These are phyloP conservation scores for Parazoanthus atlanticus DNA, from an alignment of 92 coral and sea anemone genomes.

Conservation along the genomic window DNA sequence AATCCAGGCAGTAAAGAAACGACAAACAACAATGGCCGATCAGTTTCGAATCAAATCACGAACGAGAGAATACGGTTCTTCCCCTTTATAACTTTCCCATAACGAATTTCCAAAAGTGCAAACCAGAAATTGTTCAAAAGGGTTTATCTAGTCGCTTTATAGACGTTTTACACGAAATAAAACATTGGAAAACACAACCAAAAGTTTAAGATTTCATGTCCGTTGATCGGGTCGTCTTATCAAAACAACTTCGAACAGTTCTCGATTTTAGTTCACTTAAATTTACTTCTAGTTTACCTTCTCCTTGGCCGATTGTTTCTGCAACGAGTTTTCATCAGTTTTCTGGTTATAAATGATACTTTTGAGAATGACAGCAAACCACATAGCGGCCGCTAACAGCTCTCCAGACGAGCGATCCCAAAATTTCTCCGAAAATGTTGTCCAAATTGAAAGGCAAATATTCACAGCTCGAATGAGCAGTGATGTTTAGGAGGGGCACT, in stretches of 20 bases:
- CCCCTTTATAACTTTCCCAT: background rate
- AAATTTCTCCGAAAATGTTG: slow-evolving; percentile 3
- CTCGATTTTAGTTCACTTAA: slow-evolving; percentile 6
- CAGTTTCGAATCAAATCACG: slow-evolving; percentile 33
- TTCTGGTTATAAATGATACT: slow-evolving; percentile 29
- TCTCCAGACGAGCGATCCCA: background rate
- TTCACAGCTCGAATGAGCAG: slow-evolving; percentile 41
- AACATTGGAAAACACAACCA: background rate
- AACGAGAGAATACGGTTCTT: background rate
- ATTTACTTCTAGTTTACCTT: slow-evolving; percentile 54
- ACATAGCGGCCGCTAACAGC: slow-evolving; percentile 41
- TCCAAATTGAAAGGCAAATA: slow-evolving; percentile 46
- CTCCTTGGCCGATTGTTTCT: slow-evolving; percentile 73
- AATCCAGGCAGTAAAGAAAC: slow-evolving; percentile 58
- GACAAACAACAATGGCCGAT: slow-evolving; percentile 52
- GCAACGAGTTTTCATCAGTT: slow-evolving; percentile 91
- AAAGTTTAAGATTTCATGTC: slow-evolving; percentile 17
- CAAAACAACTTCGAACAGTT: slow-evolving; percentile 23
- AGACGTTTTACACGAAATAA: background rate
- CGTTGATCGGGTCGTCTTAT: slow-evolving; percentile 31
- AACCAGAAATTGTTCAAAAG: slow-evolving; percentile 8
- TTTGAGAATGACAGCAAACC: slow-evolving; percentile 16
- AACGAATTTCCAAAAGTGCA: slow-evolving; percentile 36
- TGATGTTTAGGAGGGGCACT: slow-evolving; percentile 19
- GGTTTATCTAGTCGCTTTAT: background rate